phyloP scores from a whole-genome alignment of 2,888 invertebrate species.

The Clusia tigrina region DNA sequence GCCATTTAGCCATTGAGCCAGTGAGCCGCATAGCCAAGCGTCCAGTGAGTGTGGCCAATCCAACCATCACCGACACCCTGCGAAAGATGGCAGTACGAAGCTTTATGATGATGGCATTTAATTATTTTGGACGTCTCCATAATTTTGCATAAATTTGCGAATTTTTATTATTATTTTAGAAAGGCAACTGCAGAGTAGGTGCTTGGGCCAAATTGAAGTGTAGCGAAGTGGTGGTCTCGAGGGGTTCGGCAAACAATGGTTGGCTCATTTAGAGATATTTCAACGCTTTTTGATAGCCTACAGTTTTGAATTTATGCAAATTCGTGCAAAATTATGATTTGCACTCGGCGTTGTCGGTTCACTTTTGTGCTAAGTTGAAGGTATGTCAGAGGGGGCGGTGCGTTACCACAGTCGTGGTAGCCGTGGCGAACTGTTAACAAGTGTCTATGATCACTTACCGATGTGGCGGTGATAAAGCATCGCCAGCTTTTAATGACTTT shows the following conservation, averaged over 20 bases:
- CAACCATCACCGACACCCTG: too few species aligned
- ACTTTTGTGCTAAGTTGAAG: neutral
- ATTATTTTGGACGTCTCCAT: neutral
- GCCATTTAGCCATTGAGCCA: too few species aligned
- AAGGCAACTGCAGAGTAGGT: conserved; percentile 4
- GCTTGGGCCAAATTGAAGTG: neutral
- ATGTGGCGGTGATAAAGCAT: neutral
- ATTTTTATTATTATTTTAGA: neutral
- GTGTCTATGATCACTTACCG: neutral
- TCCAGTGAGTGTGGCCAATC: neutral
- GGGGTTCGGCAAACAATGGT: neutral
- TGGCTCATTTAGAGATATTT: neutral
- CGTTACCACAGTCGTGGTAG: neutral
- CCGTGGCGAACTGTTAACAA: neutral
- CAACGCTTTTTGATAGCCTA: neutral
- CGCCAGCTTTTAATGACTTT: conserved; percentile 1
- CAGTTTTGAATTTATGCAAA: conserved; percentile 5
- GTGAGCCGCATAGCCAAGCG: neutral
- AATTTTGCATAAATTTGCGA: neutral
- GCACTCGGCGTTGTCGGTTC: neutral
- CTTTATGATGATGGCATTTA: neutral
- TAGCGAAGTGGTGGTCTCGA: neutral
- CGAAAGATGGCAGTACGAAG: neutral
- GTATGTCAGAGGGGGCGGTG: neutral
- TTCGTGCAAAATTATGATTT: conserved; percentile 9